phyloP scores from a whole-genome alignment of 2,888 invertebrate species.

The Brachyptera risi region DNA sequence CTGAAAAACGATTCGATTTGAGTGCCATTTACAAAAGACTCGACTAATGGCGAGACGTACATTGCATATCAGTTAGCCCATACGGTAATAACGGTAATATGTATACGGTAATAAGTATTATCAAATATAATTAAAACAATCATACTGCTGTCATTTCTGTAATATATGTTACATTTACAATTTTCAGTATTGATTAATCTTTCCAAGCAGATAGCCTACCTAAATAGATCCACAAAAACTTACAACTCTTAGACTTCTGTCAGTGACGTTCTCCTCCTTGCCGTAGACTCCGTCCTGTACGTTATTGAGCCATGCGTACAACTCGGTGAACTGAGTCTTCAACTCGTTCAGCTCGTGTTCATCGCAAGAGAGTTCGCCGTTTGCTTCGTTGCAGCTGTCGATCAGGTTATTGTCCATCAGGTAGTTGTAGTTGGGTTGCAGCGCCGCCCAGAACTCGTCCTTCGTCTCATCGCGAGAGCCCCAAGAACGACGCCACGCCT shows the following conservation, averaged over 20 bases:
- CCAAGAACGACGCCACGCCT: constrained; percentile 72
- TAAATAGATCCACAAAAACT: too few relatives aligned
- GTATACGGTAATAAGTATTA: constrained; percentile 15
- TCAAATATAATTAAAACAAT: neutral
- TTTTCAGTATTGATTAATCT: neutral
- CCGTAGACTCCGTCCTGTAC: constrained; percentile 73
- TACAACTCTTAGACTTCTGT: constrained; percentile 64
- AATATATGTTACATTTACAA: neutral
- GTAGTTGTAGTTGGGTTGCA: constrained; percentile 88
- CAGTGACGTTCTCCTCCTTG: constrained; percentile 65
- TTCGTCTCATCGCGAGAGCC: constrained; percentile 71
- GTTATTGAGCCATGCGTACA: constrained; percentile 75
- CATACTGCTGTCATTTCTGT: neutral
- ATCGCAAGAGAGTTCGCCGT: constrained; percentile 66
- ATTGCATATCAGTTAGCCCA: too few relatives aligned
- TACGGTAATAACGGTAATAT: too few relatives aligned
- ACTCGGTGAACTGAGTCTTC: constrained; percentile 71
- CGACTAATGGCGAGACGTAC: too few relatives aligned
- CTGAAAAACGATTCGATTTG: too few relatives aligned
- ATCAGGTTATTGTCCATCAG: constrained; percentile 94
- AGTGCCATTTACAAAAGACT: too few relatives aligned
- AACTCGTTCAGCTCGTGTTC: constrained; percentile 55
- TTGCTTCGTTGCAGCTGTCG: constrained; percentile 81
- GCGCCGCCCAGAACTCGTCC: constrained; percentile 89
- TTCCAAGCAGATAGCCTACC: too few relatives aligned